Evolutionary conservation across 1,140 invertebrate species (phyloP).

Genomic region (Drosophila persimilis): DNA sequence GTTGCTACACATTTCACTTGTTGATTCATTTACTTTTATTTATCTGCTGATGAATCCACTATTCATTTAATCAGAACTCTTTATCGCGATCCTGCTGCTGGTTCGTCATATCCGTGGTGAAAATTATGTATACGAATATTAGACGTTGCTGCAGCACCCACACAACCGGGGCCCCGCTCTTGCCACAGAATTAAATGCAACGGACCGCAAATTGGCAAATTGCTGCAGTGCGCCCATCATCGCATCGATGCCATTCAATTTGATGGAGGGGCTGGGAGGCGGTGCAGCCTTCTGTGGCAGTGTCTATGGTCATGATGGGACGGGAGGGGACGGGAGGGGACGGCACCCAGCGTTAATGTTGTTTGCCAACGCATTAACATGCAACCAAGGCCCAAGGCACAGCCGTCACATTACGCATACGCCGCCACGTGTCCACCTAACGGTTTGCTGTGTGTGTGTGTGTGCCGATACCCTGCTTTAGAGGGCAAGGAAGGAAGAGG

Average conservation of each 20-base stretch:
- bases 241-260: constrained; percentile 68
- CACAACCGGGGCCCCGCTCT: neutral
- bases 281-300: constrained; percentile 22
- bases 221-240: constrained; percentile 51
- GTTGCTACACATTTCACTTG: too few species aligned
- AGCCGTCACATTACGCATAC: constrained; percentile 58
- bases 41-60: too few species aligned
- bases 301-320: constrained; percentile 65
- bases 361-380: constrained; percentile 76
- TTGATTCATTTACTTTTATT: too few species aligned
- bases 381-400: constrained; percentile 22
- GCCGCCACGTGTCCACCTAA: constrained; percentile 55
- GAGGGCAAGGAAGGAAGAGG: too few species aligned
- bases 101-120: constrained; percentile 5
- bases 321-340: neutral
- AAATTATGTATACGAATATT: constrained; percentile 36
- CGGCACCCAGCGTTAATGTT: constrained; percentile 44
- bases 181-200: constrained; percentile 59
- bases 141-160: constrained; percentile 3
- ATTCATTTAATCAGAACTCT: too few species aligned
- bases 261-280: constrained; percentile 19
- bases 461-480: neutral
- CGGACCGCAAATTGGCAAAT: constrained; percentile 66
- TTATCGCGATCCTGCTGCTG: neutral
- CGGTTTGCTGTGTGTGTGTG: constrained; percentile 13